Percentiles rank a stretch among this genome's conserved stretches.
Evolutionary conservation across 2,797 vertebrate species (phyloP).

Genomic region (Crax fasciolata): DNA sequence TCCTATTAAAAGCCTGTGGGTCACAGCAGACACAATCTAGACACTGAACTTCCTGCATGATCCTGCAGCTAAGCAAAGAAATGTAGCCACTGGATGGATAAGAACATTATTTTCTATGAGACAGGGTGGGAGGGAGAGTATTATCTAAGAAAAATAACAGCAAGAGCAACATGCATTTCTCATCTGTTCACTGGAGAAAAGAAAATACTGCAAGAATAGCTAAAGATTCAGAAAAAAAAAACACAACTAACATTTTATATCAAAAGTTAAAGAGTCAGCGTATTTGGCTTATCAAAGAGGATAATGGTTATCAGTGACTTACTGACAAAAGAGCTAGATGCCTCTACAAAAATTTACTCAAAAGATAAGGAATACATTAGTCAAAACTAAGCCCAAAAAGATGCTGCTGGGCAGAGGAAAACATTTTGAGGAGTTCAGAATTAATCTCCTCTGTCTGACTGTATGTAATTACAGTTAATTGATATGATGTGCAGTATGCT

Average conservation of each 20-base stretch:
- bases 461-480: background rate
- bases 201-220: conserved; percentile 1
- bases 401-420: background rate
- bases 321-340: background rate
- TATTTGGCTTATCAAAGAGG: conserved; percentile 32
- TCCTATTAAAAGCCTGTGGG: background rate
- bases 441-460: background rate
- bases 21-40: background rate
- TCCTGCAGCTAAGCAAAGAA: background rate
- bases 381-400: background rate
- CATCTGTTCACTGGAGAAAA: conserved; percentile 1
- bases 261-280: background rate
- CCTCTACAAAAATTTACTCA: conserved; percentile 23
- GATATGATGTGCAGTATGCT: background rate
- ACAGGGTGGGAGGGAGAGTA: background rate
- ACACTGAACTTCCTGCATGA: background rate
- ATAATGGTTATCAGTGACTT: conserved; percentile 31
- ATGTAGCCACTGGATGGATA: background rate
- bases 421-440: background rate
- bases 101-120: background rate
- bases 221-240: background rate
- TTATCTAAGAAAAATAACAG: conserved; percentile 46
- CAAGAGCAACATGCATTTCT: conserved; percentile 8
- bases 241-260: background rate
- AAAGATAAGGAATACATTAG: conserved; percentile 23